A percentile compares a stretch with the other conserved stretches of the same genome.
Evolutionary conservation across 2,888 invertebrate species (phyloP).

Genomic region (Eupithecia vulgata): DNA sequence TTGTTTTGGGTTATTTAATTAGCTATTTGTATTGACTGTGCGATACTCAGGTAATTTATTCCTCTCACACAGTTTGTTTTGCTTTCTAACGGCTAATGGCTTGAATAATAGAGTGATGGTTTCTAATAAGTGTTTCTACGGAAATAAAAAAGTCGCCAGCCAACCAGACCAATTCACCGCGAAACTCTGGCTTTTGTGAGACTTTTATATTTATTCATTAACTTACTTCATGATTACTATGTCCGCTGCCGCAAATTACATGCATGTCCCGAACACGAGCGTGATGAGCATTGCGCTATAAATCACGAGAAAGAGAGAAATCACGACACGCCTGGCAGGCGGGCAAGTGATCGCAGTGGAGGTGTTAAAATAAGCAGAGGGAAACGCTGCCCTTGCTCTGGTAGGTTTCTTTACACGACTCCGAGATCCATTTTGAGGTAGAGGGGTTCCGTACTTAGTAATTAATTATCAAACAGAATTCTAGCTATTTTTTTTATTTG

Average conservation of each 20-base stretch:
- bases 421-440: too few species aligned
- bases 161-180: background rate
- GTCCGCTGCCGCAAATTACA: background rate
- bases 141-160: constrained; percentile 1
- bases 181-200: background rate
- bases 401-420: too few species aligned
- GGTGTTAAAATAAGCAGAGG: too few species aligned
- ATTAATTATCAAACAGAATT: too few species aligned
- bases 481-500: too few species aligned
- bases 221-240: background rate
- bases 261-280: too few species aligned
- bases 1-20: constrained; percentile 54
- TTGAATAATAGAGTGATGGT: constrained; percentile 20
- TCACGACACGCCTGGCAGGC: too few species aligned
- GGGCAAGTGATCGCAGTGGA: too few species aligned
- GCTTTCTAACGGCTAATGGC: constrained; percentile 36
- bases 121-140: constrained; percentile 32
- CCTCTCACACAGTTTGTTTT: constrained; percentile 40
- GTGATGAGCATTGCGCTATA: too few species aligned
- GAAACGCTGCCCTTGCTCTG: too few species aligned
- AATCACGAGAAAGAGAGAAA: too few species aligned
- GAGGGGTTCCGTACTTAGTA: too few species aligned
- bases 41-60: constrained; percentile 48
- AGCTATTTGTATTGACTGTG: constrained; percentile 52
- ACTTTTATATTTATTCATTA: background rate